phyloP scores from a whole-genome alignment of 92 coral and sea anemone genomes.

The Paramuricea clavata region DNA sequence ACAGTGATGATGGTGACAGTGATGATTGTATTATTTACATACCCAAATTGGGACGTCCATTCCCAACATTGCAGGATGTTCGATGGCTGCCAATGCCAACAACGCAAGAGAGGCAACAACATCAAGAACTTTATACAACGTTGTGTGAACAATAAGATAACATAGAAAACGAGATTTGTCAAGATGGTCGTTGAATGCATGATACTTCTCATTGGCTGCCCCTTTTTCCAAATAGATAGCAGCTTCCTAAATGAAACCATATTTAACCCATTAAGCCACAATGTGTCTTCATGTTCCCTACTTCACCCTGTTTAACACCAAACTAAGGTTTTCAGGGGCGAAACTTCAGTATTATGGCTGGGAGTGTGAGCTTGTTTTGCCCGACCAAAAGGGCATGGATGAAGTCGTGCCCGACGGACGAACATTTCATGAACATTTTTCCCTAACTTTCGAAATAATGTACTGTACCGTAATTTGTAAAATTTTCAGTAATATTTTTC shows the following conservation, averaged over 20 bases:
- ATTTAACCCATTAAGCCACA: neutral
- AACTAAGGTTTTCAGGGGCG: too few species aligned
- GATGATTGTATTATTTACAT: neutral
- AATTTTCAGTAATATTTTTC: too few species aligned
- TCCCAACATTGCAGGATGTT: slow-evolving; percentile 73
- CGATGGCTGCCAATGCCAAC: slow-evolving; percentile 80
- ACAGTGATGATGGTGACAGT: neutral
- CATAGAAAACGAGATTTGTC: slow-evolving; percentile 62
- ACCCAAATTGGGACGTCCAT: slow-evolving; percentile 53
- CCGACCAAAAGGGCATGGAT: too few species aligned
- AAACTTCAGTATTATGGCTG: too few species aligned
- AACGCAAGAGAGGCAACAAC: slow-evolving; percentile 80
- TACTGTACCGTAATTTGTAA: too few species aligned
- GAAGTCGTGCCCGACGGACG: too few species aligned
- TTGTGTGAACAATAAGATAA: slow-evolving; percentile 83
- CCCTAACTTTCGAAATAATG: too few species aligned
- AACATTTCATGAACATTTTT: too few species aligned
- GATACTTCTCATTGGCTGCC: slow-evolving; percentile 80
- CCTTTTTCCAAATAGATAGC: slow-evolving; percentile 92
- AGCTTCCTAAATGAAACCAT: slow-evolving; percentile 76
- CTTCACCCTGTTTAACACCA: neutral
- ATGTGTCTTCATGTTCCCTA: neutral
- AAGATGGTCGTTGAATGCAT: slow-evolving; percentile 81
- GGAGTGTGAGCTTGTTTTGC: too few species aligned
- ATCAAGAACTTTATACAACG: slow-evolving; percentile 80